These are phyloP conservation scores for Eurystomus glaucurus DNA, from an alignment of 2,797 vertebrate genomes.

Conservation along the genomic window DNA sequence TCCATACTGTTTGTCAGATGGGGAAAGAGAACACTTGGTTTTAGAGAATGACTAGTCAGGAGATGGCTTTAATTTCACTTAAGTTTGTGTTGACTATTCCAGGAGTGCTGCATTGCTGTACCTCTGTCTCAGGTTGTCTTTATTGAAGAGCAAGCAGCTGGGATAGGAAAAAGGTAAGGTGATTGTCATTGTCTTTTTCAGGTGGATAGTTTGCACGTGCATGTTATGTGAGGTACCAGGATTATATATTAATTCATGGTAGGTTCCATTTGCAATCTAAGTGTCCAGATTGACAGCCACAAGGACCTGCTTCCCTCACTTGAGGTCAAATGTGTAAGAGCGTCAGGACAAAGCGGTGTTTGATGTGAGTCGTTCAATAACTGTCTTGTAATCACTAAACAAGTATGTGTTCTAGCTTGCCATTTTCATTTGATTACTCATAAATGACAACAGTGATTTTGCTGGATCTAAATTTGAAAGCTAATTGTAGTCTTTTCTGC, in stretches of 20 bases:
- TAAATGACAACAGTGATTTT: background rate
- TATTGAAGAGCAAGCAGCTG: conserved; percentile 96
- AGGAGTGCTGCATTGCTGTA: conserved; percentile 95
- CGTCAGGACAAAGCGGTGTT: background rate
- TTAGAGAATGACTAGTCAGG: background rate
- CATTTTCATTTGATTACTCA: background rate
- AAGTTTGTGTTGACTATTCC: background rate
- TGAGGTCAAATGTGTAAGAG: background rate
- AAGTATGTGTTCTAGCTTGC: background rate
- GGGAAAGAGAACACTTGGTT: background rate
- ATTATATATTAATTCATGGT: background rate
- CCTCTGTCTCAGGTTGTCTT: conserved; percentile 93
- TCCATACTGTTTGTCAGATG: background rate
- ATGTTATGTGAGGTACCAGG: background rate
- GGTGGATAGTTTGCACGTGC: background rate
- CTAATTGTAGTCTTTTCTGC: background rate
- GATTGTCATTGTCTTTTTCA: background rate
- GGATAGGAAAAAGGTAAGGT: conserved; percentile 95
- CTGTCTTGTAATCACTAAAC: background rate
- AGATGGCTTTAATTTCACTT: background rate
- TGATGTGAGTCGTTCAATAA: background rate
- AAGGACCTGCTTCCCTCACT: background rate
- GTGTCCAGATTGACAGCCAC: background rate
- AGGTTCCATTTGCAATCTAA: background rate
- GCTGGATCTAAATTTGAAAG: background rate